Evolutionary conservation across 2,797 vertebrate genomes (phyloP).

Genomic region (Malurus leucopterus): DNA sequence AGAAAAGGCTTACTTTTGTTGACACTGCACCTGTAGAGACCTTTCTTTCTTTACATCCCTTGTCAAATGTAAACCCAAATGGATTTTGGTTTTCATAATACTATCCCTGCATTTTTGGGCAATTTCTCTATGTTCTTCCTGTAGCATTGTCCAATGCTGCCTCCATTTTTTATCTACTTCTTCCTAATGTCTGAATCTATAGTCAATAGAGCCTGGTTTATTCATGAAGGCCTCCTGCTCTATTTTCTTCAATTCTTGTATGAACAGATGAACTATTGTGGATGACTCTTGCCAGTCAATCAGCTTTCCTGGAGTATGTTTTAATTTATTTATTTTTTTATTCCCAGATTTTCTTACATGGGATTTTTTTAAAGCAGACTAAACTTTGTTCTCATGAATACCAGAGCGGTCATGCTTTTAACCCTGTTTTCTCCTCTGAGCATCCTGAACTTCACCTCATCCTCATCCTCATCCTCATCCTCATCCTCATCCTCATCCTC

Average conservation of each 20-base stretch:
- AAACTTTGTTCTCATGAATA: not conserved
- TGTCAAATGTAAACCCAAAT: not conserved
- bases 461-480: no score
- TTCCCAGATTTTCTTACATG: fast-evolving
- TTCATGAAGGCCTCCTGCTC: not conserved
- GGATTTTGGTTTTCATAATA: not conserved
- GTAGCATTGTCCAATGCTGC: fast-evolving
- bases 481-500: no score
- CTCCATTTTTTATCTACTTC: not conserved
- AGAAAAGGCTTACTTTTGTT: not conserved
- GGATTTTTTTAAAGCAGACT: not conserved
- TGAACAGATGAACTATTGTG: not conserved
- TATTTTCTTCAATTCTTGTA: not conserved
- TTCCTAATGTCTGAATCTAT: not conserved
- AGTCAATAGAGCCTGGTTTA: not conserved
- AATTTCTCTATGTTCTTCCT: not conserved
- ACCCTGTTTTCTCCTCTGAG: not conserved
- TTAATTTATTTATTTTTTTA: not conserved
- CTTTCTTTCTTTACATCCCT: not conserved
- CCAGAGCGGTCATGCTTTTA: not conserved
- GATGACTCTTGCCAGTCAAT: not conserved
- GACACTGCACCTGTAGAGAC: not conserved
- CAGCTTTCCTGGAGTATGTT: not conserved
- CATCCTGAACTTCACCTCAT: not conserved
- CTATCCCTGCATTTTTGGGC: not conserved